Conservation (phyloP, 2,888 invertebrate species). For the Morpho helenor region DNA sequence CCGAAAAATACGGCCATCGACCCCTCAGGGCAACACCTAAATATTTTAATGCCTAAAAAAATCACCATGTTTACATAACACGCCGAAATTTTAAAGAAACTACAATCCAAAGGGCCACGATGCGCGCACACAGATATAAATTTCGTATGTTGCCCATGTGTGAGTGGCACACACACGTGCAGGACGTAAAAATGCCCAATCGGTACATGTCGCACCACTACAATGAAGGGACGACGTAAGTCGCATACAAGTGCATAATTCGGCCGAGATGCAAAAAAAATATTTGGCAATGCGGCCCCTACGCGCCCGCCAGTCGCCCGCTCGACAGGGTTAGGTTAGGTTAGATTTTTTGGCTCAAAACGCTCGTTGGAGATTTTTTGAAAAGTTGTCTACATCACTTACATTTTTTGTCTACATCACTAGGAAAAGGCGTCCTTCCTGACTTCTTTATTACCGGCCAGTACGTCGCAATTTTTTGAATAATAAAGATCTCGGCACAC, state of each 20-base stretch:
- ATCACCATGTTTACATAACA: constrained; percentile 74
- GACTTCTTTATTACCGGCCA: constrained; percentile 51
- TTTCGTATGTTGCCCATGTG: constrained; percentile 58
- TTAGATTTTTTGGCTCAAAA: constrained; percentile 79
- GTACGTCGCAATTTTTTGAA: constrained; percentile 67
- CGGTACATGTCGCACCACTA: constrained; percentile 76
- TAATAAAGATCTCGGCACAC: constrained; percentile 54
- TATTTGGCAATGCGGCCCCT: constrained; percentile 80
- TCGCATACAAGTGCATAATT: constrained; percentile 80
- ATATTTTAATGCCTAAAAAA: constrained; percentile 66
- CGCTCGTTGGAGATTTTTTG: constrained; percentile 72
- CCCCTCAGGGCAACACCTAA: constrained; percentile 68
- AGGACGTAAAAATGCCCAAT: constrained; percentile 71
- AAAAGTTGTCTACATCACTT: constrained; percentile 61
- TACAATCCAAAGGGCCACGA: constrained; percentile 57
- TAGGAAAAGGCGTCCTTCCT: constrained; percentile 63
- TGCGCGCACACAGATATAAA: constrained; percentile 61
- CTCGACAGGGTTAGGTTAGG: constrained; percentile 79
- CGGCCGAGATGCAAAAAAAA: constrained; percentile 80
- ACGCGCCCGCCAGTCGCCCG: constrained; percentile 78
- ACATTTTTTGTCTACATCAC: constrained; percentile 58
- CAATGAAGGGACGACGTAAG: constrained; percentile 78
- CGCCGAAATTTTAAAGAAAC: constrained; percentile 69
- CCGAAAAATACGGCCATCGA: constrained; percentile 72
- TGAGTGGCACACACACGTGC: constrained; percentile 65